phyloP scores from a whole-genome alignment of 2,113 vertebrate genomes.

The Pelecanus crispus region DNA sequence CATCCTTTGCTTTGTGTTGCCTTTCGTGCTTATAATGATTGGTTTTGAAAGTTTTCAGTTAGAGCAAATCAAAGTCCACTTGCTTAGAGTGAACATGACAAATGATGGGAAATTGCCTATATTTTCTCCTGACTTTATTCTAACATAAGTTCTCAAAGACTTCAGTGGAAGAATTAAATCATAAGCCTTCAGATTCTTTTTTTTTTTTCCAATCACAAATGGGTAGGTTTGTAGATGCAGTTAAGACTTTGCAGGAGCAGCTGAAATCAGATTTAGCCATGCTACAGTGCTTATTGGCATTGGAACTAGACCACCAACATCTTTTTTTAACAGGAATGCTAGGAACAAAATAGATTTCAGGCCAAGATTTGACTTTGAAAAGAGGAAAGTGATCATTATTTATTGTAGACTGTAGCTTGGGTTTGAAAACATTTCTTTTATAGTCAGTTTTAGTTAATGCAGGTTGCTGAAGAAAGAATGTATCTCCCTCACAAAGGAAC shows the following conservation, averaged over 20 bases:
- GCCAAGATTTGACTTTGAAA: conserved; percentile 30
- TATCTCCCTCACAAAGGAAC: conserved; percentile 43
- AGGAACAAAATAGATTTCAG: conserved; percentile 49
- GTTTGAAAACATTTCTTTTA: conserved; percentile 66
- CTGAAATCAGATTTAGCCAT: conserved; percentile 54
- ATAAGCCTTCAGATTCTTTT: background rate
- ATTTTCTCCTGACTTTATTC: conserved; percentile 56
- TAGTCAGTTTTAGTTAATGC: conserved; percentile 62
- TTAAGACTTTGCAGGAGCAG: conserved; percentile 27
- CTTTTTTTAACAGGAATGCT: conserved; percentile 47
- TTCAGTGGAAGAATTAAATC: conserved; percentile 45
- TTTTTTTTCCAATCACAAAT: background rate
- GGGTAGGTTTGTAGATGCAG: conserved; percentile 40
- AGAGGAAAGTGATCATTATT: conserved; percentile 50
- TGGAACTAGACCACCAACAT: conserved; percentile 66
- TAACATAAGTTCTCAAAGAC: conserved; percentile 6
- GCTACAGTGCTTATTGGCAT: conserved; percentile 33
- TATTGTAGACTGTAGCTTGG: conserved; percentile 55
- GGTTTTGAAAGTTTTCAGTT: conserved; percentile 4
- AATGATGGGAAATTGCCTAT: conserved; percentile 62
- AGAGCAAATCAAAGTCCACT: background rate
- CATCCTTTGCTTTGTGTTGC: background rate
- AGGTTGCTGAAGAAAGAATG: conserved; percentile 67
- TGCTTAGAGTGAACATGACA: conserved; percentile 54
- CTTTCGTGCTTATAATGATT: conserved; percentile 1